These are phyloP conservation scores for Morinoia aosen DNA, from an alignment of 2,888 invertebrate species.

Conservation along the genomic window DNA sequence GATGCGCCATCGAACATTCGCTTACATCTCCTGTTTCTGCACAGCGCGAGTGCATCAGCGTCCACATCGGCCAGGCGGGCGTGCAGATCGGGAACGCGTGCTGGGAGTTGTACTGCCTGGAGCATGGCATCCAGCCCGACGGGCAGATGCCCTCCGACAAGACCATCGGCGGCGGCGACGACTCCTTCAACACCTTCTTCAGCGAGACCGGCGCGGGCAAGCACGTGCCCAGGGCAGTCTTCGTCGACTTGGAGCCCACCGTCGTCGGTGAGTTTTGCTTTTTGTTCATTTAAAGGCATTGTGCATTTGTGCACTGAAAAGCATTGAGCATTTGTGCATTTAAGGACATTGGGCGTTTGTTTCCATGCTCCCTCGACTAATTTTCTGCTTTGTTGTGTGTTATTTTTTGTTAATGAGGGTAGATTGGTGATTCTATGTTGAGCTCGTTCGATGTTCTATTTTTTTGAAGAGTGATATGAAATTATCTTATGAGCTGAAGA, in stretches of 20 bases:
- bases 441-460: too few relatives aligned
- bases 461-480: too few relatives aligned
- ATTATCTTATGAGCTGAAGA: too few relatives aligned
- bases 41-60: constrained; percentile 73
- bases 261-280: constrained; percentile 73
- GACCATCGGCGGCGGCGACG: constrained; percentile 83
- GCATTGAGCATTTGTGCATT: too few relatives aligned
- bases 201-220: constrained; percentile 77
- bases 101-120: constrained; percentile 74
- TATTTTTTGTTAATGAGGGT: too few relatives aligned
- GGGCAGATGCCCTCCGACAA: constrained; percentile 73
- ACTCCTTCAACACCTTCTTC: constrained; percentile 85
- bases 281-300: too few relatives aligned
- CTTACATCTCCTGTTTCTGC: constrained; percentile 31
- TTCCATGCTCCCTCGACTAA: too few relatives aligned
- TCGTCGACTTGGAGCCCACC: constrained; percentile 78
- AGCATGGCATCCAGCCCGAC: constrained; percentile 77
- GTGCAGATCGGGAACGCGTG: constrained; percentile 73
- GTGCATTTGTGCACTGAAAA: too few relatives aligned
- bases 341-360: too few relatives aligned
- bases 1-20: background rate
- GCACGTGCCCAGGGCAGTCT: constrained; percentile 76
- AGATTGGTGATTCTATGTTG: too few relatives aligned
- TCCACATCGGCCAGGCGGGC: constrained; percentile 74
- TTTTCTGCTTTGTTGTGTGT: too few relatives aligned